phyloP scores from a whole-genome alignment of 2,113 vertebrate genomes.

The Phyllopteryx taeniolatus region DNA sequence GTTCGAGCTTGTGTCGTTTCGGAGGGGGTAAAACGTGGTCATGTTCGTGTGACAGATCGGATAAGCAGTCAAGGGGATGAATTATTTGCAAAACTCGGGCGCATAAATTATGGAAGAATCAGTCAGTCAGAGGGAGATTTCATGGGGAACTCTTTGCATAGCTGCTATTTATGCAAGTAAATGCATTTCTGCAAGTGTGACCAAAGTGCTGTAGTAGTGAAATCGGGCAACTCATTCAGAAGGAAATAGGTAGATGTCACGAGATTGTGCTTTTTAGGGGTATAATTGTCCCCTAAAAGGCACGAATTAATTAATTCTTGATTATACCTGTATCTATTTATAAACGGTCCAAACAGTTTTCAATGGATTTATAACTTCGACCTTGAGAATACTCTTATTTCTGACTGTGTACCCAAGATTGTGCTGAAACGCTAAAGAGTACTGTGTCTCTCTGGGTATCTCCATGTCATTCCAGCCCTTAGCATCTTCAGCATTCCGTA shows the following conservation, averaged over 20 bases:
- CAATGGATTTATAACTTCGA: neutral
- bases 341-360: neutral
- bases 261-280: neutral
- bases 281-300: neutral
- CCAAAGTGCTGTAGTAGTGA: neutral
- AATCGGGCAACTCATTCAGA: neutral
- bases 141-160: constrained; percentile 22
- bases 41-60: constrained; percentile 1
- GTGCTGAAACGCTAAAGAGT: neutral
- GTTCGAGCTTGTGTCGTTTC: neutral
- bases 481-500: constrained; percentile 37
- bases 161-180: constrained; percentile 37
- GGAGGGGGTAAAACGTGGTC: neutral
- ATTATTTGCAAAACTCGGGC: constrained; percentile 10
- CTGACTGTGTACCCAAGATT: neutral
- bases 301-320: neutral
- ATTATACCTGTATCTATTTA: too few relatives aligned
- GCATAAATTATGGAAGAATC: constrained; percentile 1
- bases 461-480: constrained; percentile 41
- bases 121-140: constrained; percentile 6
- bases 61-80: constrained; percentile 3
- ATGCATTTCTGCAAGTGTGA: constrained; percentile 29
- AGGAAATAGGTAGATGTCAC: neutral
- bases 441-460: neutral
- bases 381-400: neutral